These are phyloP conservation scores for Margarornis squamiger DNA, from an alignment of 2,797 vertebrate species.

Conservation along the genomic window DNA sequence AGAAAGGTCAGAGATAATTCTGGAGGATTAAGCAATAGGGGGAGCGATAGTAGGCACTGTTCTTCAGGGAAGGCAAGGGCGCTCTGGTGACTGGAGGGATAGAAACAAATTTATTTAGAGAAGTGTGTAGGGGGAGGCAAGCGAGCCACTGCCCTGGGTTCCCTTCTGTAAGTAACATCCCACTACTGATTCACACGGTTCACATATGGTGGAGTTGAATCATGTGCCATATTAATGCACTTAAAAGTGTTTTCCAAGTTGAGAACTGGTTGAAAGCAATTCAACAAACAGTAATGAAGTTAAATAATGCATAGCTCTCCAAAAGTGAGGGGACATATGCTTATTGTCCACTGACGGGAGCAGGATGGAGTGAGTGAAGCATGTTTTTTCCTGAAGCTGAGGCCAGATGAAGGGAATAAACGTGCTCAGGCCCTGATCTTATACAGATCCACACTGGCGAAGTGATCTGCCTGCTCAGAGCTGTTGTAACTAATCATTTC, in stretches of 20 bases:
- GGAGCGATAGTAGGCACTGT: not conserved
- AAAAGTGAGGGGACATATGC: not conserved
- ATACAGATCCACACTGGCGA: conserved; percentile 8
- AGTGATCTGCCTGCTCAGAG: conserved; percentile 8
- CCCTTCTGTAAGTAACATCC: fast-evolving
- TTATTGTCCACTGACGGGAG: conserved; percentile 25
- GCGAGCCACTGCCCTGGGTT: fast-evolving
- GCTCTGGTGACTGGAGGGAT: not conserved
- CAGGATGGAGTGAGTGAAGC: not conserved
- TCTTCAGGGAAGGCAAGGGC: not conserved
- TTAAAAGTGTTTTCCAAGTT: not conserved
- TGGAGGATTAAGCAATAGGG: not conserved
- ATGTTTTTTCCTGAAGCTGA: conserved; percentile 1
- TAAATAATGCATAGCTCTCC: not conserved
- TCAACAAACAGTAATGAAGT: not conserved
- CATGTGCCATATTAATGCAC: not conserved
- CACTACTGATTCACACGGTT: fast-evolving
- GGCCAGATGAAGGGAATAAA: conserved; percentile 36
- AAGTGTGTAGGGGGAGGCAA: not conserved
- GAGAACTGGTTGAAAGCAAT: not conserved
- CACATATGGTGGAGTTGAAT: not conserved
- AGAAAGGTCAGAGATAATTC: not conserved
- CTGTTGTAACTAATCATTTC: conserved; percentile 28
- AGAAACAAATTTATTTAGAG: not conserved
- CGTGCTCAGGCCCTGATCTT: conserved; percentile 14